These are phyloP conservation scores for Tangachromis dhanisi DNA, from an alignment of 2,113 vertebrate genomes.

Conservation along the genomic window DNA sequence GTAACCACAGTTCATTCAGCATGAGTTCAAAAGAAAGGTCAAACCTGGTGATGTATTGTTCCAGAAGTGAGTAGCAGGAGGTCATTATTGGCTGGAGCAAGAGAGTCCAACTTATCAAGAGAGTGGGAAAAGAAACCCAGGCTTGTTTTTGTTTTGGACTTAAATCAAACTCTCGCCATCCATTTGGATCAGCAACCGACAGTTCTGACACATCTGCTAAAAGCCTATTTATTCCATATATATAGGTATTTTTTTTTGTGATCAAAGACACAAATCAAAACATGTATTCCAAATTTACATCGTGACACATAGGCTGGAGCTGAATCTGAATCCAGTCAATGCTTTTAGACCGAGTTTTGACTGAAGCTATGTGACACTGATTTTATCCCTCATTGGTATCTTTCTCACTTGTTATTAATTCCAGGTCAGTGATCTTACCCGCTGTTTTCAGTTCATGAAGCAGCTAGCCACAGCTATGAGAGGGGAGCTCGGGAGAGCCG, in stretches of 20 bases:
- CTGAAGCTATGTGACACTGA: constrained; percentile 52
- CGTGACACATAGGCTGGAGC: constrained; percentile 8
- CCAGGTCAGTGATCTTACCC: constrained; percentile 64
- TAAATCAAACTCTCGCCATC: constrained; percentile 9
- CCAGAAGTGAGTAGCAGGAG: constrained; percentile 35
- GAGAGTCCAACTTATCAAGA: constrained; percentile 24
- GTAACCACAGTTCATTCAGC: constrained; percentile 48
- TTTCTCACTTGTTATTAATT: constrained; percentile 64
- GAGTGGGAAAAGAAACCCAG: not conserved
- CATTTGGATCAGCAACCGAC: not conserved
- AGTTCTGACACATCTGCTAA: not conserved
- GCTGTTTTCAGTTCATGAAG: constrained; percentile 24
- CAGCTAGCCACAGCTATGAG: constrained; percentile 23
- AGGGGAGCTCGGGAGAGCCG: constrained; percentile 6
- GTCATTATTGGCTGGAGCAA: constrained; percentile 28
- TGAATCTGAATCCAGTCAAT: constrained; percentile 6
- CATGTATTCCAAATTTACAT: constrained; percentile 13
- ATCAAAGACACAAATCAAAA: constrained; percentile 20
- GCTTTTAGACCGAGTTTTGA: constrained; percentile 27
- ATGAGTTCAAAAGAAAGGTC: constrained; percentile 60
- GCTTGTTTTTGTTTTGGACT: not conserved
- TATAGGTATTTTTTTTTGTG: not conserved
- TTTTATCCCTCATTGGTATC: constrained; percentile 59
- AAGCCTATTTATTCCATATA: not conserved
- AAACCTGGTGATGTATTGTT: constrained; percentile 48